These are phyloP conservation scores for Marasmarcha lunaedactyla DNA, from an alignment of 2,888 invertebrate species.

Conservation along the genomic window DNA sequence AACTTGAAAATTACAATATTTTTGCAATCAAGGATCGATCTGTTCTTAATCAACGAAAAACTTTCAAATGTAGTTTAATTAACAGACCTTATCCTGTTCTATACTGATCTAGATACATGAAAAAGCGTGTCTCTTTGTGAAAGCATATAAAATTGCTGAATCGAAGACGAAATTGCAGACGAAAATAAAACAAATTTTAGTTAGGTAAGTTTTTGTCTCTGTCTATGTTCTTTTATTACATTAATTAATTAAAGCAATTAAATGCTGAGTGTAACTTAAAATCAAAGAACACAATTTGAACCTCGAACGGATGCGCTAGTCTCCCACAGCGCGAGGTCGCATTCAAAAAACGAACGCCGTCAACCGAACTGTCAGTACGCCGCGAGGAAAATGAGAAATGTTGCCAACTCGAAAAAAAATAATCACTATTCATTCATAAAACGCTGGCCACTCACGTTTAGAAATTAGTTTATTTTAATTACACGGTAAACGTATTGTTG, in stretches of 20 bases:
- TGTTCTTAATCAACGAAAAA: too few relatives aligned
- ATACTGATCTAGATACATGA: too few relatives aligned
- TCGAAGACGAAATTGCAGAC: too few relatives aligned
- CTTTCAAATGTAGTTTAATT: too few relatives aligned
- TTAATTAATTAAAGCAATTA: slow-evolving; percentile 17
- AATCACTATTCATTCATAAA: slow-evolving; percentile 57
- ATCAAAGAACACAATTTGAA: slow-evolving; percentile 59
- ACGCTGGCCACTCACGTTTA: slow-evolving; percentile 42
- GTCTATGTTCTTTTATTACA: background rate
- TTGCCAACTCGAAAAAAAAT: slow-evolving; percentile 45
- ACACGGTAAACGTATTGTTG: slow-evolving; percentile 57
- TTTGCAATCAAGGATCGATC: too few relatives aligned
- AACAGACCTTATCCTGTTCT: too few relatives aligned
- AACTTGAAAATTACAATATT: too few relatives aligned
- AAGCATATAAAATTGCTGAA: too few relatives aligned
- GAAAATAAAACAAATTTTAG: too few relatives aligned
- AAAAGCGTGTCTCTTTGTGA: too few relatives aligned
- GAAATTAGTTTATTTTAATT: slow-evolving; percentile 70
- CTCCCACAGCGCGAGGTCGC: slow-evolving; percentile 59
- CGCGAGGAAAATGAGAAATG: slow-evolving; percentile 58
- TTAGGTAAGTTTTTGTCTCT: too few relatives aligned
- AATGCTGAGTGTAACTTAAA: slow-evolving; percentile 42
- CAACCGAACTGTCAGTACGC: slow-evolving; percentile 57
- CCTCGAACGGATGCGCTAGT: slow-evolving; percentile 52
- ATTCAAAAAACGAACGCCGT: slow-evolving; percentile 54